Evolutionary conservation across 2,113 vertebrate genomes (phyloP), one percentile per base, ranked within the genome.

Genomic region (Fulica atra): DNA sequence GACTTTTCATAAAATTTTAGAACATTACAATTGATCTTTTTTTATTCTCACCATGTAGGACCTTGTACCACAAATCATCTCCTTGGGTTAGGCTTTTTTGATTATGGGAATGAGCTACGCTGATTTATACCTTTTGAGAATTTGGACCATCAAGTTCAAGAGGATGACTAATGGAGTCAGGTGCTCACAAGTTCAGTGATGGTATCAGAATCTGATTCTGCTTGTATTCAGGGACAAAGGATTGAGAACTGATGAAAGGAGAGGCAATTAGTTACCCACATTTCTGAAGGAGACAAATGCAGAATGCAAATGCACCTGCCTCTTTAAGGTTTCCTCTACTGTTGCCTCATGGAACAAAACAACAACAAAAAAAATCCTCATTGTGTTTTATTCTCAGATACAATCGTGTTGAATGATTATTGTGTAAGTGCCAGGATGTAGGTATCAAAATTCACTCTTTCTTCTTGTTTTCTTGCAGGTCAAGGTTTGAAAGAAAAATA

Each of bases 401-500:
- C 70, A 97, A 96, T 84, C 60, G 84, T 54, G 85, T 54, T 80
- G 64, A 70, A 54, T 71, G 5, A 63, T 95, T 95, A 95, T 93
- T 94, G 35, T 92, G 28, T 91, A 87, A 84, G 24, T 90, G 92
- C 77, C 81, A 96, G 90, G 81, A 96, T 82, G 25, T 68, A 77
- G 42, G 40, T 70, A 78, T 95, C 94, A 89, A 96, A 96, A 97
- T 86, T 90, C 71, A 93, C 46, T 93, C 85, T 97, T 89, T 82
- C 88, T 92, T 95, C 92, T 96, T 89, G 73, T 87, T 92, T 90
- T 95, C 80, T 90, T 89, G 83, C 28, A 33, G 86, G 96, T 97
- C 88, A 96, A 97, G 78, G 77, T 91, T 95, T 97, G 88, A 95
- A 96, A 91, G 86, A 91, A 94, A 95, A 97, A 92, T 77, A 40